Evolutionary conservation across 2,113 vertebrate species (phyloP).

Genomic region (Lichenostomus cassidix): DNA sequence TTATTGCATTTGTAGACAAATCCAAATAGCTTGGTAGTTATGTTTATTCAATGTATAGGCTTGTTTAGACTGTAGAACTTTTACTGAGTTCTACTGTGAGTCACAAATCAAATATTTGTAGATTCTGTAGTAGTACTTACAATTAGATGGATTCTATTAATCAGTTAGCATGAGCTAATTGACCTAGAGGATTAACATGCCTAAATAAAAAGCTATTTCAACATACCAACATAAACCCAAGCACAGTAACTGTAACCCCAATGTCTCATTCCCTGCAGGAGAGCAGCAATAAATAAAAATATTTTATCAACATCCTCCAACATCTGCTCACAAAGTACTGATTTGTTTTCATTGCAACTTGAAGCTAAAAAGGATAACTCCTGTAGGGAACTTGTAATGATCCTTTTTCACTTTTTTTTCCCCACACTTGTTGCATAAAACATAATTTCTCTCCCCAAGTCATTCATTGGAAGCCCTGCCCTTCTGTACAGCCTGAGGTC

Average conservation of each 20-base stretch:
- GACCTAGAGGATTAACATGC: background rate
- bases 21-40: constrained; percentile 27
- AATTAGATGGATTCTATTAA: constrained; percentile 19
- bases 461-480: background rate
- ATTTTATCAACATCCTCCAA: constrained; percentile 4
- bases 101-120: constrained; percentile 45
- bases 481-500: background rate
- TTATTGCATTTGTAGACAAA: constrained; percentile 29
- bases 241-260: background rate
- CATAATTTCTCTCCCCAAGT: background rate
- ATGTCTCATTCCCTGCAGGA: background rate
- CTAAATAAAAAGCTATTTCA: constrained; percentile 27
- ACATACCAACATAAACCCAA: background rate
- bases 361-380: background rate
- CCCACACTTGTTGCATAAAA: background rate
- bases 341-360: background rate
- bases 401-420: background rate
- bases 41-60: constrained; percentile 37
- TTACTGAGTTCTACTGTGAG: constrained; percentile 18
- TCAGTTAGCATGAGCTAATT: constrained; percentile 4
- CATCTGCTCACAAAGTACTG: background rate
- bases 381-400: background rate
- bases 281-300: background rate
- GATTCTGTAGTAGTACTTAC: background rate
- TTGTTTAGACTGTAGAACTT: constrained; percentile 46